Conservation (phyloP, 2,113 vertebrate species). For the Taurulus bubalis region DNA sequence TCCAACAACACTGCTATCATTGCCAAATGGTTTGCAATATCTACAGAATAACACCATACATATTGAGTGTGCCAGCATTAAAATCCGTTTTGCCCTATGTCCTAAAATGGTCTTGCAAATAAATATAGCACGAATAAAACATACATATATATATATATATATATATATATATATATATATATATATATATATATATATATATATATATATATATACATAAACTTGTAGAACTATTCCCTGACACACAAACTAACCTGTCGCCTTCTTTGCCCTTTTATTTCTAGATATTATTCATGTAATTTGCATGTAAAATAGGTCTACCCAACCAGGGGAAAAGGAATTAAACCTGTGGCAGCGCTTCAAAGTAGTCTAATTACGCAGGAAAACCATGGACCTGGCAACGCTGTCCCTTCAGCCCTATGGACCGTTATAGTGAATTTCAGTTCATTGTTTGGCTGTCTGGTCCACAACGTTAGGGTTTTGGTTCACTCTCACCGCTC, state of each 20-base stretch:
- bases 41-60: neutral
- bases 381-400: neutral
- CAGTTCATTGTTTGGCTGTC: neutral
- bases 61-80: neutral
- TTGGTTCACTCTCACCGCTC: neutral
- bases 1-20: neutral
- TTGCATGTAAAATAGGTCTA: neutral
- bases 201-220: too few relatives aligned
- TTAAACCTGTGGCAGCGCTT: neutral
- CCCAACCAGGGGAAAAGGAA: neutral
- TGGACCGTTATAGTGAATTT: neutral
- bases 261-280: neutral
- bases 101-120: neutral
- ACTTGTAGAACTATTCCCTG: too few relatives aligned
- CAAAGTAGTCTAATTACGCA: neutral
- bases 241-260: neutral
- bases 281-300: neutral
- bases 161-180: too few relatives aligned
- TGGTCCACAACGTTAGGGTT: neutral
- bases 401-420: neutral
- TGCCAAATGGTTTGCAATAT: neutral
- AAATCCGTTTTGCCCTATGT: neutral
- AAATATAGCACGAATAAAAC: too few relatives aligned
- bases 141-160: too few relatives aligned
- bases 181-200: too few relatives aligned